Evolutionary conservation across 2,113 vertebrate species (phyloP).

Genomic region (Phoxinus phoxinus): DNA sequence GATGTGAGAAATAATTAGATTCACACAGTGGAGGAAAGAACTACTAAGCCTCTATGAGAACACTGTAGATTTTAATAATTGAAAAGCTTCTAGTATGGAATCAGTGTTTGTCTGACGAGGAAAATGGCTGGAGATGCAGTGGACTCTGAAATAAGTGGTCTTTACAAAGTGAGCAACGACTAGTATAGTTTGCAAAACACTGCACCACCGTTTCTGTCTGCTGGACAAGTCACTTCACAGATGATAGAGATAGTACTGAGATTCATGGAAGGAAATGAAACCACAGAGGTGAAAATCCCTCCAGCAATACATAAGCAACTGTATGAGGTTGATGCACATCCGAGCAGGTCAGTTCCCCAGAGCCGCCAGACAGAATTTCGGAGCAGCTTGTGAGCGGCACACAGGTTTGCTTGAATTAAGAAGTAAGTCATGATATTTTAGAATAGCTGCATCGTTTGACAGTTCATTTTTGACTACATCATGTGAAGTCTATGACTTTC

Average conservation of each 20-base stretch:
- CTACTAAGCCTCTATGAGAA: not conserved
- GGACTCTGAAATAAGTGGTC: not conserved
- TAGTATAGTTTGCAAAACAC: not conserved
- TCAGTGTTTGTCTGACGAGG: not conserved
- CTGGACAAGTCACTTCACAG: not conserved
- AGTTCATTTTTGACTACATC: not conserved
- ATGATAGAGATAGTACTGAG: slow-evolving; percentile 15
- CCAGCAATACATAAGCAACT: slow-evolving; percentile 49
- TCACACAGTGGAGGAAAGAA: not conserved
- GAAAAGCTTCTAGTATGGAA: not conserved
- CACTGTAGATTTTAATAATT: slow-evolving; percentile 30
- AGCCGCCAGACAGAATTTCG: not conserved
- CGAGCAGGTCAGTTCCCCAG: slow-evolving; percentile 11
- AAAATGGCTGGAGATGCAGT: not conserved
- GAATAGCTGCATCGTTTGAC: not conserved
- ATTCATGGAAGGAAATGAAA: slow-evolving; percentile 16
- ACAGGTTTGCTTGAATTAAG: slow-evolving; percentile 29
- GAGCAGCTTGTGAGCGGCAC: not conserved
- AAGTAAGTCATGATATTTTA: slow-evolving; percentile 3
- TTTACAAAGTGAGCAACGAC: not conserved
- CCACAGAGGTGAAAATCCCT: slow-evolving; percentile 41
- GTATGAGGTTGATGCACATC: slow-evolving; percentile 30
- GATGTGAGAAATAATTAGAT: slow-evolving; percentile 22
- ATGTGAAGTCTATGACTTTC: not conserved
- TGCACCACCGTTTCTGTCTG: not conserved